A percentile compares a stretch with the other conserved stretches of the same genome.
Conservation (phyloP, 2,113 vertebrate genomes). For the Cyprinodon tularosa region DNA sequence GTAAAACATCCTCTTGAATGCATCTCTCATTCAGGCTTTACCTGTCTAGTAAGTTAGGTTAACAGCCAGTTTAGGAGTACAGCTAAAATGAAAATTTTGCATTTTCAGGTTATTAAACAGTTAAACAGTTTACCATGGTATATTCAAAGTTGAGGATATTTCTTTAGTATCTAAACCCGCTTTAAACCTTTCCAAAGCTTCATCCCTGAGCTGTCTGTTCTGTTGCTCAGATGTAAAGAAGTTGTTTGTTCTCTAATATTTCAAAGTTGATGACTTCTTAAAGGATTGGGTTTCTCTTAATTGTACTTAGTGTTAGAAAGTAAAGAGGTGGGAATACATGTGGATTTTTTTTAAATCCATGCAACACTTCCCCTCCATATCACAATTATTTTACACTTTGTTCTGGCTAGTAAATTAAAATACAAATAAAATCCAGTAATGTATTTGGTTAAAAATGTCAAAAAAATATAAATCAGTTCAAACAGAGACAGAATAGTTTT, state of each 20-base stretch:
- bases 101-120: neutral
- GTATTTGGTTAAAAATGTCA: neutral
- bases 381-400: neutral
- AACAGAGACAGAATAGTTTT: neutral
- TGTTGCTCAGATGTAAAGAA: neutral
- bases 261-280: neutral
- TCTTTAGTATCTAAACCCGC: neutral
- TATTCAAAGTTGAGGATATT: neutral
- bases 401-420: neutral
- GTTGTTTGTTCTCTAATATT: neutral
- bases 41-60: neutral
- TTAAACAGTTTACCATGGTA: neutral
- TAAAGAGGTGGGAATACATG: neutral
- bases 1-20: neutral
- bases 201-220: neutral
- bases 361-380: neutral
- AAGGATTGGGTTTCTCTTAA: neutral
- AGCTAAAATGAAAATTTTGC: neutral
- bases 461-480: neutral
- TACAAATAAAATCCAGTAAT: neutral
- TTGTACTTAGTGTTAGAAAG: neutral
- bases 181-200: neutral
- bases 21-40: neutral
- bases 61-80: neutral
- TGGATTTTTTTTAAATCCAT: neutral